These are phyloP conservation scores for Willisornis vidua DNA, from an alignment of 2,113 vertebrate species.

Conservation along the genomic window DNA sequence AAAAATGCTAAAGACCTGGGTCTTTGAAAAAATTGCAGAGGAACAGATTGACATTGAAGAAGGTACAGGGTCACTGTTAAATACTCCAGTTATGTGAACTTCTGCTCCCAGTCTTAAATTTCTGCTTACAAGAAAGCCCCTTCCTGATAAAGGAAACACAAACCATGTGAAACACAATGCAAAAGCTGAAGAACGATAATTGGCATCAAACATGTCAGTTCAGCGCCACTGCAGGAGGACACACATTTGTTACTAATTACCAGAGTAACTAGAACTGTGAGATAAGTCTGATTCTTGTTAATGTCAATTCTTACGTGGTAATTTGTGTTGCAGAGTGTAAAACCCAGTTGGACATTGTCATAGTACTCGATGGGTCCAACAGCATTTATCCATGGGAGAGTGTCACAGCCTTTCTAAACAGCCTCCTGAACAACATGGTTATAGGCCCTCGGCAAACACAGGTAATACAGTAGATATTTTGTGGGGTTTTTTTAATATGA, in stretches of 20 bases:
- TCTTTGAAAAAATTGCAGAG: neutral
- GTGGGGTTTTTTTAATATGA: neutral
- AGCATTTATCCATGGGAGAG: constrained; percentile 94
- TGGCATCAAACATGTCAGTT: neutral
- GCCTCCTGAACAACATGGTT: constrained; percentile 84
- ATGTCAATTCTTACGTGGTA: neutral
- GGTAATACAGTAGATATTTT: constrained; percentile 69
- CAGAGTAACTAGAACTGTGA: neutral
- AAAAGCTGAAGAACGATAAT: neutral
- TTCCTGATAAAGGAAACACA: neutral
- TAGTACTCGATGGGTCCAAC: constrained; percentile 96
- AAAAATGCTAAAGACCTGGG: neutral
- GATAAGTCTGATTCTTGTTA: neutral
- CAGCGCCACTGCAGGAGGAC: neutral
- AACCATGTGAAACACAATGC: neutral
- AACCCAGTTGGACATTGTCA: constrained; percentile 89
- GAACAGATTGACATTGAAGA: neutral
- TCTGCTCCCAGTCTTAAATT: neutral
- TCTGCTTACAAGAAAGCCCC: neutral
- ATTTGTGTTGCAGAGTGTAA: constrained; percentile 83
- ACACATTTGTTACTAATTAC: neutral
- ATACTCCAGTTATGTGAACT: neutral
- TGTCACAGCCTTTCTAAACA: constrained; percentile 83
- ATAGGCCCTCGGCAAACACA: constrained; percentile 89
- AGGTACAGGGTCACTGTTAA: neutral